phyloP scores from a whole-genome alignment of 2,888 invertebrate genomes.

The Drosophila yooni region DNA sequence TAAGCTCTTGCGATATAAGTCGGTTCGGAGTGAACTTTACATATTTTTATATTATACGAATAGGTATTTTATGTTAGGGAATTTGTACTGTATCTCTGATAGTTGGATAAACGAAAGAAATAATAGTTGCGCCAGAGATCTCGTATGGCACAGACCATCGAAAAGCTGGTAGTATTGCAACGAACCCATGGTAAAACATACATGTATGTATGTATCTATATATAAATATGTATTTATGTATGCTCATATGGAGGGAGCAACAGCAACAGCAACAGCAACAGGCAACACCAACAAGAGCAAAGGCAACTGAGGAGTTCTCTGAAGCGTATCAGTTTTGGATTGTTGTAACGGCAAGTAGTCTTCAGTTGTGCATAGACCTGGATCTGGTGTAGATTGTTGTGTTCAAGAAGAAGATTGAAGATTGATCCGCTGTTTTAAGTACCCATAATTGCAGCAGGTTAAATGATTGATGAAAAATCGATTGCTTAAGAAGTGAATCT shows the following conservation, averaged over 20 bases:
- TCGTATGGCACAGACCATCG: slow-evolving; percentile 31
- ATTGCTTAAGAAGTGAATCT: not conserved
- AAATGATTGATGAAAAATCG: not conserved
- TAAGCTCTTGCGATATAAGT: not conserved
- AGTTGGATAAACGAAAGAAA: slow-evolving; percentile 15
- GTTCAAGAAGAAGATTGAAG: slow-evolving; percentile 25
- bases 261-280: not conserved
- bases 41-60: not conserved
- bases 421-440: slow-evolving; percentile 4
- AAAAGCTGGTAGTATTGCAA: slow-evolving; percentile 44
- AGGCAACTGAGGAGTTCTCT: slow-evolving; percentile 64
- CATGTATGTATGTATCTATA: not conserved
- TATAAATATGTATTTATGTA: slow-evolving; percentile 10
- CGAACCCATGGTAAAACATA: slow-evolving; percentile 29
- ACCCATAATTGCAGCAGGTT: slow-evolving; percentile 3
- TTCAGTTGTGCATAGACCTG: slow-evolving; percentile 73
- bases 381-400: slow-evolving; percentile 49
- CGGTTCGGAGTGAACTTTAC: not conserved
- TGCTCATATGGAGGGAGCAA: slow-evolving; percentile 2
- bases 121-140: slow-evolving; percentile 57
- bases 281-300: not conserved
- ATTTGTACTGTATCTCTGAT: slow-evolving; percentile 17
- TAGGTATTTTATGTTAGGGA: not conserved
- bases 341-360: slow-evolving; percentile 73
- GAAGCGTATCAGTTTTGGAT: slow-evolving; percentile 77